phyloP scores from a whole-genome alignment of 2,888 invertebrate genomes.

The Sylvicola cinctus region DNA sequence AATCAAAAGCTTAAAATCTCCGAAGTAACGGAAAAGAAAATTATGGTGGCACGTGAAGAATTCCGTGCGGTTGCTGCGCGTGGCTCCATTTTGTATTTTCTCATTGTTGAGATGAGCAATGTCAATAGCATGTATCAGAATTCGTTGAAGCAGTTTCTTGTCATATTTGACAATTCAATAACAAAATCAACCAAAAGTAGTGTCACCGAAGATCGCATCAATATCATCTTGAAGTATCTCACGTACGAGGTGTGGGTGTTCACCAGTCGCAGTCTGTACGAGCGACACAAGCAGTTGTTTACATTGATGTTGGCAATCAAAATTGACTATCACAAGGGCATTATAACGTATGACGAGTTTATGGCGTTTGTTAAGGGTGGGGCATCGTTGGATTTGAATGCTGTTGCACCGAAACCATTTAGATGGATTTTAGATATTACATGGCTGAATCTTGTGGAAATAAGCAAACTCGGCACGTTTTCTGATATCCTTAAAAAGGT shows the following conservation, averaged over 20 bases:
- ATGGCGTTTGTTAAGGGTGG: conserved; percentile 92
- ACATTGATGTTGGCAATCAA: conserved; percentile 90
- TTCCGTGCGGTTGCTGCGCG: conserved; percentile 87
- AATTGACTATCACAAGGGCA: conserved; percentile 67
- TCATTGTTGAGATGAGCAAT: conserved; percentile 93
- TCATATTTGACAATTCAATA: conserved; percentile 83
- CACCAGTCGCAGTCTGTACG: conserved; percentile 79
- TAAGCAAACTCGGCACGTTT: conserved; percentile 66
- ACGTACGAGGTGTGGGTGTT: conserved; percentile 87
- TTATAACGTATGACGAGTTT: conserved; percentile 78
- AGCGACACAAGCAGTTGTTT: conserved; percentile 79
- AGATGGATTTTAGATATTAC: conserved; percentile 90
- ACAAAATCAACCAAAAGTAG: conserved; percentile 73
- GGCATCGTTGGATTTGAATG: conserved; percentile 81
- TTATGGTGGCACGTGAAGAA: conserved; percentile 83
- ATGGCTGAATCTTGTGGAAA: conserved; percentile 88
- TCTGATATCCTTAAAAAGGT: conserved; percentile 57
- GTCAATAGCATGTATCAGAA: conserved; percentile 96
- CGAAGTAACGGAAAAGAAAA: conserved; percentile 84
- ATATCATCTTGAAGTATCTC: conserved; percentile 58
- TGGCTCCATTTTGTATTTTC: conserved; percentile 84
- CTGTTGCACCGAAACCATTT: conserved; percentile 80
- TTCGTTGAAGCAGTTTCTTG: conserved; percentile 82
- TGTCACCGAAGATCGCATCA: conserved; percentile 67
- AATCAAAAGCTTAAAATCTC: conserved; percentile 83